Evolutionary conservation across 1,140 invertebrate genomes (phyloP), one percentile per base, ranked within the genome.

Genomic region (Centruroides sculpturatus): DNA sequence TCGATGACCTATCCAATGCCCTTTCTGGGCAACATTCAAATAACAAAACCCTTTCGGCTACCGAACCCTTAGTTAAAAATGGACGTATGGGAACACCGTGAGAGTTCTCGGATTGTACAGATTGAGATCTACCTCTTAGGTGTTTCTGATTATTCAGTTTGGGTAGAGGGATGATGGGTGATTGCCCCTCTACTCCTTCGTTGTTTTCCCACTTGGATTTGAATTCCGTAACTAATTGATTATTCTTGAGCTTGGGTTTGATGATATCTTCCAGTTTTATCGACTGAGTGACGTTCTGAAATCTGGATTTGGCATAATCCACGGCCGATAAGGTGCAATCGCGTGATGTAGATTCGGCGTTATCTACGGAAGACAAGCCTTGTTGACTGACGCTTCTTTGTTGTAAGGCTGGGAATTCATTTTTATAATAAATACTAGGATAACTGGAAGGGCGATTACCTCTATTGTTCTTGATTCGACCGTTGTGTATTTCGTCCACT

Each of bases 21-120:
- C 61, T 56, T 35, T 70, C 87, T 1, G 90, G 90, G 70, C 89
- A 89, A 71, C 88, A 85, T 72, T 94, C 90, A 71, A 93, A 94
- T 68, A 93, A 88, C 57, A 93, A 78, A 47, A 93, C 89, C 47
- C 90, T 76, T 70, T 93, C 90, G 4, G 90, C 90, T 0, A 94
- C 90, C 1, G 89, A 92, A 5, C 90, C 90, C 63, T 89, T 79
- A 4, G 89, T 90, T 11, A 92, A 76, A 71, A 92, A 91, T 3
- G 88, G 88, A 59, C 87, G 76, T n/a, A 89, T 83, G 0, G 86
- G 85, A 73, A 83, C 80, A 41, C 41, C 41, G 47, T 62, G 64
- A 12, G 63, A 59, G 10, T 60, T 56, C 3, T 57, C 56, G 49
- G 60, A 63, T 35, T 63, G 66, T 5, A 63, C 59, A 7, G 63